Evolutionary conservation across 1,140 invertebrate genomes (phyloP), one percentile per base, ranked within the genome.

Genomic region (Halyomorpha halys): DNA sequence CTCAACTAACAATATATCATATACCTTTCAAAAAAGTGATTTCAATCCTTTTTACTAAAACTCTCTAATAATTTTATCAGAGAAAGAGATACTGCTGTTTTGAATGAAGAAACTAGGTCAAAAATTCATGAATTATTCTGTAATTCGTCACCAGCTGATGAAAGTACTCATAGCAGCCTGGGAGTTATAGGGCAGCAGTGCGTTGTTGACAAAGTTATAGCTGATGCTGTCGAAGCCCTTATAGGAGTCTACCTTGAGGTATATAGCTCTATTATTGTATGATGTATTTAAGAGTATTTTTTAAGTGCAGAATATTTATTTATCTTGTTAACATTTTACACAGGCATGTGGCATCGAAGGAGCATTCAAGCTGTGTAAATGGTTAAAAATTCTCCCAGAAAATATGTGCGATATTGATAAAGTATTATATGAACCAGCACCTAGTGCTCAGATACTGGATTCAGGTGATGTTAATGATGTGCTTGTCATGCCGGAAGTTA

Each of bases 201-300:
- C 47, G 70, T 81, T 16, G 72, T 75, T 9, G 78, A 82, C 69
- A 81, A 92, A 79, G 79, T 77, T 51, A 76, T 93, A 2, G 85
- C 91, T 1, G 91, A 95, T 76, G 82, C 80, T 69, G 81, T 94
- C 3, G 91, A 95, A 77, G 86, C 91, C 0, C 72, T 96, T 0
- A 81, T 94, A 30, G 92, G 91, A 0, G 85, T 84, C 16, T 89
- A 90, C 71, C 76, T 89, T 0, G 71, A 80, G 45, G 80, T 81
- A 70, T 18, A 4, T 66, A 18, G 15, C 18, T 59, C 5, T 30
- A 19, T 5, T 14, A 56, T 30, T 56, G 5, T 54, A 3, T 54
- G 21, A 15, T 54, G 5, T 54, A 54, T 11, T 54, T 18, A 18
- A n/a, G n/a, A n/a, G n/a, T 21, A 19, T 54, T 18, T 15, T 47